Evolutionary conservation across 2,797 vertebrate genomes (phyloP).

Genomic region (Ctenopoma multispine): DNA sequence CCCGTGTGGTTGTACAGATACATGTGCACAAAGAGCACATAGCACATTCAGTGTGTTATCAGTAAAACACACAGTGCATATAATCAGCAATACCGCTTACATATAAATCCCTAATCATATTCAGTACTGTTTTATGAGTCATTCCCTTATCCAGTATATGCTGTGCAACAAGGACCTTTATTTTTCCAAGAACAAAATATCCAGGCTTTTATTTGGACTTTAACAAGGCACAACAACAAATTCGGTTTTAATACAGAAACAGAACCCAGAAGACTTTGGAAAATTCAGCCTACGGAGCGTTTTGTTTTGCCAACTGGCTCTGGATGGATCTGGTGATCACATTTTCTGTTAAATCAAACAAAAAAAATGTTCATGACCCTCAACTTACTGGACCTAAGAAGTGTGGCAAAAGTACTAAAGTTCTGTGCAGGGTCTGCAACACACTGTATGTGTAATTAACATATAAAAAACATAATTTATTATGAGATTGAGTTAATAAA

Average conservation of each 20-base stretch:
- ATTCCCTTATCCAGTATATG: constrained; percentile 38
- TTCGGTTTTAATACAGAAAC: constrained; percentile 73
- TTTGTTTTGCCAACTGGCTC: constrained; percentile 65
- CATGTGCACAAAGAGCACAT: constrained; percentile 4
- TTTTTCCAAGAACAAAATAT: constrained; percentile 73
- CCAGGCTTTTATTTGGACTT: constrained; percentile 74
- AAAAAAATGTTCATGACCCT: constrained; percentile 62
- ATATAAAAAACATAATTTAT: constrained; percentile 27
- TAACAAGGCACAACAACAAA: constrained; percentile 77
- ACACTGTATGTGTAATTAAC: constrained; percentile 53
- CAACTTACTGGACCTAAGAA: constrained; percentile 50
- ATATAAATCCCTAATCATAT: constrained; percentile 66
- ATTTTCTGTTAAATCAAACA: constrained; percentile 65
- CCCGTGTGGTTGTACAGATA: background rate
- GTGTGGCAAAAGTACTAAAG: constrained; percentile 34
- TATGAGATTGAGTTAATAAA: constrained; percentile 28
- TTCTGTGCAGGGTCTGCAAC: constrained; percentile 41
- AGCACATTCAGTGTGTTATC: constrained; percentile 46
- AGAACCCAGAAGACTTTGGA: constrained; percentile 60
- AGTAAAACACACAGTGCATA: constrained; percentile 48
- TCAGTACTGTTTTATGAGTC: constrained; percentile 65
- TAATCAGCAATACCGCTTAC: constrained; percentile 45
- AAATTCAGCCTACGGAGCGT: constrained; percentile 54
- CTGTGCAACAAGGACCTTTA: constrained; percentile 52
- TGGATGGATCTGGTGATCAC: constrained; percentile 62